Percentiles rank a stretch among this genome's conserved stretches.
These are phyloP conservation scores for Zygaena filipendulae DNA, from an alignment of 2,888 invertebrate species.

Conservation along the genomic window DNA sequence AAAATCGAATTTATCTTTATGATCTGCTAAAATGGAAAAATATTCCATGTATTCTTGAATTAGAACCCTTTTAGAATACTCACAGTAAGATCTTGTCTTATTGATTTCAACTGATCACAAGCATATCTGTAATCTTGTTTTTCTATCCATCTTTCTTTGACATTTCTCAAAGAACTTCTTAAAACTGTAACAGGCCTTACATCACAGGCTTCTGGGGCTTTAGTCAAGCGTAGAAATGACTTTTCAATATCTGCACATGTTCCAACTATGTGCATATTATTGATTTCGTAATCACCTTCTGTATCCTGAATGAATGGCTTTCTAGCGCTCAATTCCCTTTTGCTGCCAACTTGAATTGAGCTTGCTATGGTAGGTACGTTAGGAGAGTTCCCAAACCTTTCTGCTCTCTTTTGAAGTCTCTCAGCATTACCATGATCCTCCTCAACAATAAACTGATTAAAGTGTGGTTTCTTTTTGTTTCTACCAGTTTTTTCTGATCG, in stretches of 20 bases:
- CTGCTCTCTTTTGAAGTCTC: conserved; percentile 88
- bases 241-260: conserved; percentile 96
- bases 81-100: conserved; percentile 98
- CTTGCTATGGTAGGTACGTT: conserved; percentile 60
- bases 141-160: conserved; percentile 90
- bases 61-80: no score
- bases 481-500: conserved; percentile 55
- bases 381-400: conserved; percentile 79
- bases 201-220: conserved; percentile 92
- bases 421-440: conserved; percentile 80
- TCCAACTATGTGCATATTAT: conserved; percentile 91
- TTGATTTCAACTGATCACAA: conserved; percentile 98
- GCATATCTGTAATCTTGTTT: conserved; percentile 96
- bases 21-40: conserved; percentile 4
- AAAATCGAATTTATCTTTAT: no score
- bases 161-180: conserved; percentile 85
- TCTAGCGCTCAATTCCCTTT: conserved; percentile 36
- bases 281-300: conserved; percentile 83
- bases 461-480: conserved; percentile 70
- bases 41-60: no score
- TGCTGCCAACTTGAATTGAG: conserved; percentile 40
- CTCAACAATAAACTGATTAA: conserved; percentile 74
- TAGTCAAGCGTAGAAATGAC: conserved; percentile 93
- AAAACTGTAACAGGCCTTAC: conserved; percentile 93
- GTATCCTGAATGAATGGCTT: conserved; percentile 66